A percentile compares a stretch with the other conserved stretches of the same genome.
Conservation (phyloP, 2,113 vertebrate species). For the Eulemur rufifrons region DNA sequence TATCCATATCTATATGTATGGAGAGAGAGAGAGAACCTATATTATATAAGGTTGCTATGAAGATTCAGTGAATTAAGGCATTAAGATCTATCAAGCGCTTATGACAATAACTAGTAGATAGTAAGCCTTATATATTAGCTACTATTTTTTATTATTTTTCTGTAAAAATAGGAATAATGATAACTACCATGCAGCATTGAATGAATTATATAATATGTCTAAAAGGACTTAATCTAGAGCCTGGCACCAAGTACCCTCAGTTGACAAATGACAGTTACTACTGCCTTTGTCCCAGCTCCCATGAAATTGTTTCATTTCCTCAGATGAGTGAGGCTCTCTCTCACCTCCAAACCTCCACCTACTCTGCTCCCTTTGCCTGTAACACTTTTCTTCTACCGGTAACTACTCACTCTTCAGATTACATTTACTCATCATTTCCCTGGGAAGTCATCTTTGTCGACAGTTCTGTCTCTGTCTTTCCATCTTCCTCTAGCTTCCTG, state of each 20-base stretch:
- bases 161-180: background rate
- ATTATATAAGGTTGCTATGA: background rate
- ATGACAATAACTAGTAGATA: background rate
- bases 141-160: background rate
- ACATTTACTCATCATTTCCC: background rate
- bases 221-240: background rate
- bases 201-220: background rate
- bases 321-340: background rate
- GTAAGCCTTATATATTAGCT: background rate
- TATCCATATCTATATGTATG: background rate
- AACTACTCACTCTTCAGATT: background rate
- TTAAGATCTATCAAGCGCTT: background rate
- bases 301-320: background rate
- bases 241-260: background rate
- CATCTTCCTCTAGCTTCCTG: background rate
- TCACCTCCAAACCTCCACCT: background rate
- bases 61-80: background rate
- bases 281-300: background rate
- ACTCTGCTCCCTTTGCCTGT: background rate
- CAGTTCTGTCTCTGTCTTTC: background rate
- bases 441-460: background rate
- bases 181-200: background rate
- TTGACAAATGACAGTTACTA: background rate
- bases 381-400: background rate
- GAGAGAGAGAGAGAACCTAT: background rate